These are phyloP conservation scores for Dorcus hopei DNA, from an alignment of 2,888 invertebrate genomes.

Conservation along the genomic window DNA sequence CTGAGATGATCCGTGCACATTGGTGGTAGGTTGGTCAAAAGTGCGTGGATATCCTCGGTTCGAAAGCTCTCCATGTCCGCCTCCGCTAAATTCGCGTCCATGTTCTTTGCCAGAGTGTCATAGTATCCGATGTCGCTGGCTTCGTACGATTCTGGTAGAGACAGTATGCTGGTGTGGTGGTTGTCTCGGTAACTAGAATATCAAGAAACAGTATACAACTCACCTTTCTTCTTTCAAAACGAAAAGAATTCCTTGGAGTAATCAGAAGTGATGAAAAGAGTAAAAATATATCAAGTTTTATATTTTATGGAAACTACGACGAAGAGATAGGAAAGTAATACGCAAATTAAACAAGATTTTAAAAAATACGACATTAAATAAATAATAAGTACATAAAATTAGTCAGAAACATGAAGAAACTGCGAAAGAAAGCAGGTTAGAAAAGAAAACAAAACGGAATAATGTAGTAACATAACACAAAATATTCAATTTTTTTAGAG, in stretches of 20 bases:
- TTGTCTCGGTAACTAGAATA: slow-evolving; percentile 73
- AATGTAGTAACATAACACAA: no score
- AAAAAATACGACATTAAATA: no score
- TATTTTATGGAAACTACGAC: no score
- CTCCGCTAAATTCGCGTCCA: slow-evolving; percentile 91
- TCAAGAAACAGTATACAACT: not conserved
- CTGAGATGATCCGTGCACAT: slow-evolving; percentile 56
- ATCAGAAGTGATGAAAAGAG: no score
- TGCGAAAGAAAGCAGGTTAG: no score
- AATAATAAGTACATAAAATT: no score
- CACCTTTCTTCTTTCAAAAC: not conserved
- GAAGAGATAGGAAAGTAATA: no score
- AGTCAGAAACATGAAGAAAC: no score
- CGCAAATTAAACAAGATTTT: no score
- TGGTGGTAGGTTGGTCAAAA: slow-evolving; percentile 74
- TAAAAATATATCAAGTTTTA: no score
- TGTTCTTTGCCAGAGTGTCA: slow-evolving; percentile 81
- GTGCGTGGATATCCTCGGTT: slow-evolving; percentile 85
- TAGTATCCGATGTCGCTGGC: slow-evolving; percentile 65
- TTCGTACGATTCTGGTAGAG: slow-evolving; percentile 77
- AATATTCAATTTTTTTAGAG: no score
- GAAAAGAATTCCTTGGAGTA: not conserved
- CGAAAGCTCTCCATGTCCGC: slow-evolving; percentile 94
- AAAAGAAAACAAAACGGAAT: no score
- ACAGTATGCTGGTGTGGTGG: slow-evolving; percentile 77